Evolutionary conservation across 2,888 invertebrate species (phyloP).

Genomic region (Chamaedrilus cognettii): DNA sequence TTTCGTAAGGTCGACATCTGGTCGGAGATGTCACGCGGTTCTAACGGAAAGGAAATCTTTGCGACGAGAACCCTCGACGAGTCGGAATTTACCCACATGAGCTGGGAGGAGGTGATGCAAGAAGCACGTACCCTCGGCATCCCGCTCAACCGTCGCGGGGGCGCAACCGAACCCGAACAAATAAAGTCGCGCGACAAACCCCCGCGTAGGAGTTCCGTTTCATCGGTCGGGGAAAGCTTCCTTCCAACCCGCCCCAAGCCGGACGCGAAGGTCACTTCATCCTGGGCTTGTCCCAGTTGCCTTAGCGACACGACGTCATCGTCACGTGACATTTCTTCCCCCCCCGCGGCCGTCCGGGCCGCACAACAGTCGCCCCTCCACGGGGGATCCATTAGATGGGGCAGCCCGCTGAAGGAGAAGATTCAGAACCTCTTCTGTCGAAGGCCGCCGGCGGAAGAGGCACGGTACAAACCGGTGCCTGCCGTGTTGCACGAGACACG

Average conservation of each 20-base stretch:
- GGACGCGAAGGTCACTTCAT: slow-evolving; percentile 9
- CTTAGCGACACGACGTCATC: slow-evolving; percentile 2
- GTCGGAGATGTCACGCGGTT: not conserved
- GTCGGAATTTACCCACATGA: slow-evolving; percentile 36
- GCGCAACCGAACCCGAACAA: not conserved
- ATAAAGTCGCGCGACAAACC: not conserved
- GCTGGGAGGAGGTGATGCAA: slow-evolving; percentile 34
- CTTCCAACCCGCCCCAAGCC: not conserved
- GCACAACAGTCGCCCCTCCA: no score
- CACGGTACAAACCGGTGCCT: no score
- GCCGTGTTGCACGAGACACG: no score
- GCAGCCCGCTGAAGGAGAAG: slow-evolving; percentile 24
- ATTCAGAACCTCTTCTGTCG: slow-evolving; percentile 23
- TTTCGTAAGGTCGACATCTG: not conserved
- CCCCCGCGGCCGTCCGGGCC: not conserved
- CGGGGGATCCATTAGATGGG: slow-evolving; percentile 2
- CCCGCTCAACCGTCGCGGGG: slow-evolving; percentile 24
- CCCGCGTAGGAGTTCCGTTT: slow-evolving; percentile 1
- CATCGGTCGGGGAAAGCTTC: not conserved
- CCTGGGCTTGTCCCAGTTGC: slow-evolving; percentile 16
- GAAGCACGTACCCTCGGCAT: slow-evolving; percentile 34
- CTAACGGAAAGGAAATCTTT: no score
- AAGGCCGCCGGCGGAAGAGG: not conserved
- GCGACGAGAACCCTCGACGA: slow-evolving; percentile 1
- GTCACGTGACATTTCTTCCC: not conserved